Percentiles rank a stretch among this genome's conserved stretches.
Evolutionary conservation across 2,113 vertebrate species (phyloP).

Genomic region (Caloenas nicobarica): DNA sequence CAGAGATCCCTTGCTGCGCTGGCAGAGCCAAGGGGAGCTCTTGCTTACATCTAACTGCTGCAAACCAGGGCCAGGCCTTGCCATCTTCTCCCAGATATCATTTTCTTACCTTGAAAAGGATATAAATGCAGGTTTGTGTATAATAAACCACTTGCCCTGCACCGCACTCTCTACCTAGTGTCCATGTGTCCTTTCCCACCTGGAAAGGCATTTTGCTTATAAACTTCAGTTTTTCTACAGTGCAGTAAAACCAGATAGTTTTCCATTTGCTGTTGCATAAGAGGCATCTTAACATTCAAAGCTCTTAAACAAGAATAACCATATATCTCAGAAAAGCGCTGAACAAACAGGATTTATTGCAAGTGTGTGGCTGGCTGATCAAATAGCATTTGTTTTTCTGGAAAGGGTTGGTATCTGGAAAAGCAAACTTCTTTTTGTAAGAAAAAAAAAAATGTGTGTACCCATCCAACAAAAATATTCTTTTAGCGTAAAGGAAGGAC

Average conservation of each 20-base stretch:
- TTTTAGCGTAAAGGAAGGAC: background rate
- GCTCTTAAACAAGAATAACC: background rate
- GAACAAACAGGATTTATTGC: background rate
- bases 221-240: background rate
- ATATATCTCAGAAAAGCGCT: background rate
- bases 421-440: background rate
- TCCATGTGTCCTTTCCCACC: background rate
- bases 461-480: slow-evolving; percentile 1
- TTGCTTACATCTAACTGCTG: background rate
- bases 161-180: fast-evolving
- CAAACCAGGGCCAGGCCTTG: background rate
- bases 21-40: background rate
- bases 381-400: background rate
- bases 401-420: background rate
- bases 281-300: background rate
- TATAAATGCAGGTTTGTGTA: fast-evolving
- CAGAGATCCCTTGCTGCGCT: fast-evolving
- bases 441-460: background rate
- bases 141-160: background rate
- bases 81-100: background rate
- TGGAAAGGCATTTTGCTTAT: background rate
- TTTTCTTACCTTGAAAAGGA: background rate
- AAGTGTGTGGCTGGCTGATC: background rate
- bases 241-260: background rate
- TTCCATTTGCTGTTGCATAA: background rate